phyloP scores from a whole-genome alignment of 2,113 vertebrate genomes.

The Girardinichthys multiradiatus region DNA sequence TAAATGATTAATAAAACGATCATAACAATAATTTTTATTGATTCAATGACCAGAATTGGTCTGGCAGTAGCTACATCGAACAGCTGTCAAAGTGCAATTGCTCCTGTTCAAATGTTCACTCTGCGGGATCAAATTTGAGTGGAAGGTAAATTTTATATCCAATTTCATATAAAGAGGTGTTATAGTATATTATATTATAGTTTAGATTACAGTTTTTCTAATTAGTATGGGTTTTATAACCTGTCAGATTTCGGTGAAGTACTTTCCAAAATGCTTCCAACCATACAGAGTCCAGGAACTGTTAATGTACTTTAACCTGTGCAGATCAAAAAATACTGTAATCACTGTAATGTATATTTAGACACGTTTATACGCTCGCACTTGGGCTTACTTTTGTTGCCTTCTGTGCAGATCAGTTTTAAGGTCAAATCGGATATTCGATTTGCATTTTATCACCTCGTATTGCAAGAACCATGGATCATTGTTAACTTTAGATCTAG shows the following conservation, averaged over 20 bases:
- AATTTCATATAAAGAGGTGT: background rate
- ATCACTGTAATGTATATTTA: background rate
- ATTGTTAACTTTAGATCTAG: no score
- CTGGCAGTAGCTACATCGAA: constrained; percentile 23
- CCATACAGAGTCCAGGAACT: background rate
- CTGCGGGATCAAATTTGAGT: constrained; percentile 5
- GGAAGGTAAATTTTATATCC: constrained; percentile 46
- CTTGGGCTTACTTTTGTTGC: background rate
- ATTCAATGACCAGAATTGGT: background rate
- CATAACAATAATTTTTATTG: rapidly evolving
- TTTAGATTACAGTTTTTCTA: background rate
- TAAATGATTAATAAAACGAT: rapidly evolving
- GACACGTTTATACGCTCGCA: background rate
- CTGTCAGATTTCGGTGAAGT: background rate
- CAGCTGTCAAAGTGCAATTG: constrained; percentile 16
- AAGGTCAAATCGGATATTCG: background rate
- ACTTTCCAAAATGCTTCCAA: background rate
- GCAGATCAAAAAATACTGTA: background rate
- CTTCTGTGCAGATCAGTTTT: background rate
- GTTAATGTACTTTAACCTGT: background rate
- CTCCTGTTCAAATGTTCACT: constrained; percentile 7
- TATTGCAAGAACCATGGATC: no score
- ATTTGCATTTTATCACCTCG: no score
- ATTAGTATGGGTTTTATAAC: background rate
- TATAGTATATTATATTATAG: background rate